Conservation (phyloP, 2,113 vertebrate genomes). For the Pseudopodoces humilis region DNA sequence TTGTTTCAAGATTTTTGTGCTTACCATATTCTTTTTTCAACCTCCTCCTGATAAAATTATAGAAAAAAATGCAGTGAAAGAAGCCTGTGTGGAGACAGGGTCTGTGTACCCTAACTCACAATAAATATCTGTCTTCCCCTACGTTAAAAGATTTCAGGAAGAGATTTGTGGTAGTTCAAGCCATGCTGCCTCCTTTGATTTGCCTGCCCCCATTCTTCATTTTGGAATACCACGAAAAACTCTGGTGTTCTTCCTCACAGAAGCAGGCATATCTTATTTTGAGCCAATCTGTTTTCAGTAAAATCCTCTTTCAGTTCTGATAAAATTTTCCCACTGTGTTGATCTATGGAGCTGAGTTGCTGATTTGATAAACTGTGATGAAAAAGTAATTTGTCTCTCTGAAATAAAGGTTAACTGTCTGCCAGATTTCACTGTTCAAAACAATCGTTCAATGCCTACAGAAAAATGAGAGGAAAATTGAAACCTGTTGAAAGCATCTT, state of each 20-base stretch:
- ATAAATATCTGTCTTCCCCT: not conserved
- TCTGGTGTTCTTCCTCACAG: not conserved
- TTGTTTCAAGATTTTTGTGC: not conserved
- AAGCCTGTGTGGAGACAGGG: not conserved
- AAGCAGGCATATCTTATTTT: not conserved
- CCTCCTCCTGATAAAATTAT: not conserved
- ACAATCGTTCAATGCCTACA: conserved; percentile 45
- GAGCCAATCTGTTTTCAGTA: not conserved
- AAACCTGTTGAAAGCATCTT: not conserved
- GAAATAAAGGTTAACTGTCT: conserved; percentile 61
- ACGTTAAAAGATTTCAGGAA: not conserved
- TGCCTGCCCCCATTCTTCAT: not conserved
- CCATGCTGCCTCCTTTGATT: not conserved
- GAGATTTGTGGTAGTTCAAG: not conserved
- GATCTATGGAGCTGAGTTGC: conserved; percentile 18
- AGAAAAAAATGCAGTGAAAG: not conserved
- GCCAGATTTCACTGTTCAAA: conserved; percentile 40
- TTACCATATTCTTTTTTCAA: not conserved
- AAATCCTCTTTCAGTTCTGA: not conserved
- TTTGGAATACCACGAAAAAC: not conserved
- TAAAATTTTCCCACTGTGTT: not conserved
- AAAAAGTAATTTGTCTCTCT: conserved; percentile 57
- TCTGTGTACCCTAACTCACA: not conserved
- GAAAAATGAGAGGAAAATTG: conserved; percentile 16
- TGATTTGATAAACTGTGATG: conserved; percentile 59